Evolutionary conservation across 1,140 invertebrate species (phyloP), one percentile per base, ranked within the genome.

Genomic region (Thaumatotibia leucotreta): DNA sequence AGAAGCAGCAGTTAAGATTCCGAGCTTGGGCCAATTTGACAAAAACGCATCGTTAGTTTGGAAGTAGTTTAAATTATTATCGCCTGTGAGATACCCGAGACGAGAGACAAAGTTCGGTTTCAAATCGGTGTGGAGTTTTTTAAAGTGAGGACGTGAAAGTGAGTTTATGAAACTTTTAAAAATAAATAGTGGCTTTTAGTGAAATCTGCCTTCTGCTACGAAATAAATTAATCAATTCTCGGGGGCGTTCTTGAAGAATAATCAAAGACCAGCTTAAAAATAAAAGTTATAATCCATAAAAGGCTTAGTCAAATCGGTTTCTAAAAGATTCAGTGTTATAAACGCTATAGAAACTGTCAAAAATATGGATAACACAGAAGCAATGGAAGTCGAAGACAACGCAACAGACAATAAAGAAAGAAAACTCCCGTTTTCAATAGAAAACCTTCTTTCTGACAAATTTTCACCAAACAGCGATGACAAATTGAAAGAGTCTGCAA

Each of bases 1-100:
- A 79, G 80, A 74, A 75, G 70, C 80, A 75, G 72, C 75, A 79
- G 83, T 86, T 87, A 86, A 86, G 69, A 83, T 82, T 82, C 78
- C 76, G 62, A 62, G 64, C 73, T 63, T 75, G 78, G 76, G 75
- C 73, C 83, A 79, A 86, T 86, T 84, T 87, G 87, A 89, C 84
- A 89, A 87, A 87, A 89, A 89, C 85, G 84, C 77, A 71, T 84
- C 84, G 80, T 86, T 83, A 80, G 75, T 74, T 79, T 80, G 72
- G 71, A 79, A 86, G 88, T 83, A 84, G 87, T 84, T 82, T 80
- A 82, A 86, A 84, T 84, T 84, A 84, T 82, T 76, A 72, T 73
- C 67, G 74, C 72, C 72, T 68, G 73, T 68, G 76, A 79, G 64
- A 63, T 52, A 65, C 45, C 17, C n/a, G 63, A 54, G 50, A 23